Evolutionary conservation across 1,140 invertebrate species (phyloP), one percentile per base, ranked within the genome.

Genomic region (Caenorhabditis inopinata): DNA sequence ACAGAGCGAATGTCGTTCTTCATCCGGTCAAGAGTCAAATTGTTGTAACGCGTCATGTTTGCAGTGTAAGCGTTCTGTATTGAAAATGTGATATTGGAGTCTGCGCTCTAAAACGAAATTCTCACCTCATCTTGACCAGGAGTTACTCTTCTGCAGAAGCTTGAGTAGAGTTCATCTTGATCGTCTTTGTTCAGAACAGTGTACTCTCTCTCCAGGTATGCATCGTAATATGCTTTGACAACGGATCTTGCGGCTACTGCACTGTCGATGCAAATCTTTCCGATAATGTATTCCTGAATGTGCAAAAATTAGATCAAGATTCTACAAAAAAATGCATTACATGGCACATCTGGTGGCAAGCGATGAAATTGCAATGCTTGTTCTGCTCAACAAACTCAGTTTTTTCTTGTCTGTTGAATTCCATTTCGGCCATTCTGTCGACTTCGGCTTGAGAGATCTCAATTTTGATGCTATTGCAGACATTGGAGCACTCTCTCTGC

Each of bases 11-110:
- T 68, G 58, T 68, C 58, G 58, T 68, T 68, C 58, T 68, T 68
- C 58, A 68, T 68, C 38, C 58, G 58, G 58, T 68, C 58, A 38
- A 68, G 58, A 21, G 58, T 68, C 58, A 68, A 42, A 68, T 68
- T 68, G 32, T 68, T 68, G 32, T 42, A 68, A 7, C 58, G 16
- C 16, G 58, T 68, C 58, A 68, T 68, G 58, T 68, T 68, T 9
- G 58, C 58, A 1, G 58, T 68, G n/a, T 38, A 68, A 5, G 3
- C 3, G n/a, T 68, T 68, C 58, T 68, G 32, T 9, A 68, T 29
- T 29, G 2, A 16, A 32, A 2, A 1, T 38, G 38, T 68, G n/a
- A 1, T 9, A 1, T 42, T 21, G 0, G n/a, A 6, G 7, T 0
- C 0, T 38, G 6, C 1, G 1, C 6, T 68, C 7, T 4, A 21